Evolutionary conservation across 2,797 vertebrate genomes (phyloP).

Genomic region (Hybognathus amarus): DNA sequence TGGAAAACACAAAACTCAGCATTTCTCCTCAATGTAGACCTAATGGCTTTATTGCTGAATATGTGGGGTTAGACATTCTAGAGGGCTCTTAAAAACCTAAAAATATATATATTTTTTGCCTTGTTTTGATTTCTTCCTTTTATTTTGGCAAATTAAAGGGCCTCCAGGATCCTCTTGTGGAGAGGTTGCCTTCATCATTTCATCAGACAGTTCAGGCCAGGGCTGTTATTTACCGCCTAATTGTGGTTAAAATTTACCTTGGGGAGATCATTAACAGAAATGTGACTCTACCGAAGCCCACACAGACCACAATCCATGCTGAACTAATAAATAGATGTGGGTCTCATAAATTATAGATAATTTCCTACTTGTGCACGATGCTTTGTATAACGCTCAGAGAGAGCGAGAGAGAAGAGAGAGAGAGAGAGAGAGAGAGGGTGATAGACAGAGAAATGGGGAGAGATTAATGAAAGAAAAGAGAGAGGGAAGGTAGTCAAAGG

Average conservation of each 20-base stretch:
- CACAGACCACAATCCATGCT: conserved; percentile 41
- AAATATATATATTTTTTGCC: background rate
- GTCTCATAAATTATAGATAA: conserved; percentile 34
- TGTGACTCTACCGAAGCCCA: conserved; percentile 14
- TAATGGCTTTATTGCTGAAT: background rate
- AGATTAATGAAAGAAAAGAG: conserved; percentile 49
- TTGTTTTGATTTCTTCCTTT: conserved; percentile 1
- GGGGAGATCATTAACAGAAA: conserved; percentile 36
- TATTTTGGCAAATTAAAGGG: conserved; percentile 22
- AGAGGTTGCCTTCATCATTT: conserved; percentile 10
- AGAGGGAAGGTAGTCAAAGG: conserved; percentile 47
- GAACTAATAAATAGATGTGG: conserved; percentile 28
- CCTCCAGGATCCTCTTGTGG: conserved; percentile 13
- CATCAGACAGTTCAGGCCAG: conserved; percentile 17
- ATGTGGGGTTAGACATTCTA: conserved; percentile 14
- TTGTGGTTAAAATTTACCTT: conserved; percentile 35
- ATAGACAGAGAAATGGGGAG: conserved; percentile 8
- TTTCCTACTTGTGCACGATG: conserved; percentile 29
- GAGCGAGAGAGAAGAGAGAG: background rate
- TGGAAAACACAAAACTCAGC: background rate
- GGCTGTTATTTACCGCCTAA: conserved; percentile 39
- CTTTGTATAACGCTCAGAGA: background rate
- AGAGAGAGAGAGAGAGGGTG: background rate
- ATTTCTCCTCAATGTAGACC: background rate
- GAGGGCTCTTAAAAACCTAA: conserved; percentile 1